These are phyloP conservation scores for Fistularia tabacaria DNA, from an alignment of 2,797 vertebrate species.

Conservation along the genomic window DNA sequence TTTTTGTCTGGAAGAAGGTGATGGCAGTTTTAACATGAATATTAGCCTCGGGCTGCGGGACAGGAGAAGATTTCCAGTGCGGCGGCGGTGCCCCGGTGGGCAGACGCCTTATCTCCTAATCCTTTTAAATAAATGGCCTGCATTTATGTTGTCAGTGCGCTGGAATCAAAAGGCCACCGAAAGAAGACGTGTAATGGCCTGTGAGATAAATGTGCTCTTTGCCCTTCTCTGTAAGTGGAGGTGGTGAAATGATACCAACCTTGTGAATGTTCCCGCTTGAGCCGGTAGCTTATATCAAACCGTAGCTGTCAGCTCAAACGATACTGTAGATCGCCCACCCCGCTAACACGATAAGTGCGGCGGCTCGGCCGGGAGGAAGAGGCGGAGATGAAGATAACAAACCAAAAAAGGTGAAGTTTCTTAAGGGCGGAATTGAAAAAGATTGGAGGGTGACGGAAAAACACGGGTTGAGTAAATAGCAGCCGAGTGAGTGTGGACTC, in stretches of 20 bases:
- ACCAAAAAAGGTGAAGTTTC: conserved; percentile 27
- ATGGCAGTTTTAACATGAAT: conserved; percentile 43
- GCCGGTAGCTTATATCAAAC: not conserved
- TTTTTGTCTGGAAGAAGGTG: conserved; percentile 34
- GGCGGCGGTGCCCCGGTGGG: conserved; percentile 40
- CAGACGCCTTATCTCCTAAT: conserved; percentile 65
- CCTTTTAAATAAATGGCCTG: conserved; percentile 66
- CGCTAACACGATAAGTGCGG: conserved; percentile 30
- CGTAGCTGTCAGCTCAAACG: conserved; percentile 6
- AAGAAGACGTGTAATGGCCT: conserved; percentile 37
- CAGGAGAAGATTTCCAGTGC: conserved; percentile 47
- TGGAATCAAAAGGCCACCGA: conserved; percentile 41
- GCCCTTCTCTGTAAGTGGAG: conserved; percentile 34
- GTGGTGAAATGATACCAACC: conserved; percentile 38
- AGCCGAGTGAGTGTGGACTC: conserved; percentile 17
- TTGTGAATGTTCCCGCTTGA: too few species aligned
- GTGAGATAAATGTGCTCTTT: conserved; percentile 52
- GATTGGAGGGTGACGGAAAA: conserved; percentile 28
- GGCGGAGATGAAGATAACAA: conserved; percentile 21
- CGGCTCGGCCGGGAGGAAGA: conserved; percentile 22
- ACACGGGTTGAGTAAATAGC: conserved; percentile 6
- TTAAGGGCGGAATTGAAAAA: conserved; percentile 35
- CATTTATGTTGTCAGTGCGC: conserved; percentile 63
- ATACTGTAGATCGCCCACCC: conserved; percentile 30
- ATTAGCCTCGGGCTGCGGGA: conserved; percentile 51